Base-by-base conservation (phyloP, 2,888 invertebrate species). In the Plebejus melissa region DNA sequence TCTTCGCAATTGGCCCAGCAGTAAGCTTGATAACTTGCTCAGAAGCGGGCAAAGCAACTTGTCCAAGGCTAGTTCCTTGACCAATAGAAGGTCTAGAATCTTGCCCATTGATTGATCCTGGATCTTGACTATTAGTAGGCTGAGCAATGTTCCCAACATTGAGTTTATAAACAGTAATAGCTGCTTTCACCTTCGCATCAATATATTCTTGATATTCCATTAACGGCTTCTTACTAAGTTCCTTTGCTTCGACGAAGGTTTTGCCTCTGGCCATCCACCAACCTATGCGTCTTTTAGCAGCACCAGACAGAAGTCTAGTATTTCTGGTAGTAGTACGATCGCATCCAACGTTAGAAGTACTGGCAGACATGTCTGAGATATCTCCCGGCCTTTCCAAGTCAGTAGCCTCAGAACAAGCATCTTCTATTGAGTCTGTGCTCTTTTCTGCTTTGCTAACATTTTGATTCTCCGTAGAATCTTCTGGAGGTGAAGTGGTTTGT, bases 231-330 rank as follows among this genome's bases (percentile, higher is more conserved):
- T 60, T 60, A 28, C 60, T 9, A 60, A 60, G 60, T 22, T 22
- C 60, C 4, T 60, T 60, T 60, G 60, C 60, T 60, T 60, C 60
- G 1, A 22, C 60, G 28, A 60, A 28, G 22, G 4, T 60, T 60
- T 60, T 60, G 28, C 60, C 60, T 60, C 60, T 28, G 3, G 60
- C 60, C 60, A 60, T 60, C 60, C 60, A 60, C 58, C 58, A 58
- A 58, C n/a, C 6, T 58, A 58, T 58, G 22, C 58, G 22, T 58
- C 58, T 58, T 0, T 58, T 58, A 58, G 22, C 22, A 22, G 58
- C 58, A 58, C 58, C 58, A 22, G 58, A 58, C 16, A 58, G 22
- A 28, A 22, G 22, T 28, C 3, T 60, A 4, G 28, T 28, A 7
- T 60, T 60, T 60, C 22, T 58, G 22, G 58, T 60, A 9, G 58